Conservation (phyloP, 1,140 invertebrate species). For the Cotesia glomerata region DNA sequence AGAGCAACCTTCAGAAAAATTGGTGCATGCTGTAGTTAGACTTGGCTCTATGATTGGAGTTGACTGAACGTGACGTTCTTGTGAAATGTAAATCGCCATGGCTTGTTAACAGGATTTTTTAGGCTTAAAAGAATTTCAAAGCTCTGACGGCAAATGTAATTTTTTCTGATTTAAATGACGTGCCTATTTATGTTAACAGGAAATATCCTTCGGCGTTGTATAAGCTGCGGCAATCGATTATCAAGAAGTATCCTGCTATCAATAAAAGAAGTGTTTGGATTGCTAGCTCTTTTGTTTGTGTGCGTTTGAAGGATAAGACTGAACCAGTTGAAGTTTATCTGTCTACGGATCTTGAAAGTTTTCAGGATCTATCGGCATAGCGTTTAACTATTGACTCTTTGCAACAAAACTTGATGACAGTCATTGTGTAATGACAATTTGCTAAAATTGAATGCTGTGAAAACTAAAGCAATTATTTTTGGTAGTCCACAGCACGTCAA, state of each 20-base stretch:
- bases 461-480: neutral
- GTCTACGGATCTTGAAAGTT: neutral
- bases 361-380: neutral
- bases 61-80: neutral
- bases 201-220: neutral
- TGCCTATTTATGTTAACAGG: neutral
- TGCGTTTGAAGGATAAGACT: too few relatives aligned
- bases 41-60: neutral
- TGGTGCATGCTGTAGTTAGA: neutral
- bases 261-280: neutral
- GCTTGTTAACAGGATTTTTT: neutral
- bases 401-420: neutral
- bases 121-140: neutral
- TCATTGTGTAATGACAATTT: neutral
- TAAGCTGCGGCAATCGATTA: neutral
- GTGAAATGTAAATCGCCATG: neutral
- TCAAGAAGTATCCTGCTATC: neutral
- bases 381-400: neutral
- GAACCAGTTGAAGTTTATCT: neutral
- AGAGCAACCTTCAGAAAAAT: neutral
- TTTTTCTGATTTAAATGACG: too few relatives aligned
- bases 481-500: neutral
- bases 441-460: neutral
- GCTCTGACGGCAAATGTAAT: neutral
- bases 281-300: too few relatives aligned